Conservation (phyloP, 2,797 vertebrate species). For the Florisuga fusca region DNA sequence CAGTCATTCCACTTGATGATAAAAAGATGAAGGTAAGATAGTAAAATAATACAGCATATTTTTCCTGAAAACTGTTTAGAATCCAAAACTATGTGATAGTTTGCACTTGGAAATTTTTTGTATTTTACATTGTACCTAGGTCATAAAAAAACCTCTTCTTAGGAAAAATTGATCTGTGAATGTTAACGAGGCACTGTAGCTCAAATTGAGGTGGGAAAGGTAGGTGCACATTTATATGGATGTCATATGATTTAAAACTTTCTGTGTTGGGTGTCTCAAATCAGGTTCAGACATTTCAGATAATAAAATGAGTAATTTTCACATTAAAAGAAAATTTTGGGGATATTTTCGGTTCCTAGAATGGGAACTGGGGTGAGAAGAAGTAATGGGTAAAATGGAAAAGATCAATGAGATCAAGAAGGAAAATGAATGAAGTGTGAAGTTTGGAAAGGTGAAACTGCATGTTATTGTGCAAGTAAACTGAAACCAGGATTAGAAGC, state of each 20-base stretch:
- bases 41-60: neutral
- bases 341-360: neutral
- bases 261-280: neutral
- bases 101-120: neutral
- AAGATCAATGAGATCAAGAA: neutral
- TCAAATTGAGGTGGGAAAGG: neutral
- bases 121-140: neutral
- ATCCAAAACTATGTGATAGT: neutral
- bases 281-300: neutral
- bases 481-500: neutral
- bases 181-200: neutral
- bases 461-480: neutral
- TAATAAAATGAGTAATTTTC: neutral
- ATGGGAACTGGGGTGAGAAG: neutral
- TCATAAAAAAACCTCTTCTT: neutral
- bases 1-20: neutral
- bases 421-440: neutral
- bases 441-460: neutral
- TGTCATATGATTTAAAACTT: neutral
- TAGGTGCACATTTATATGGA: neutral
- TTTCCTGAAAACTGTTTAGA: neutral
- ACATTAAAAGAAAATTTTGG: neutral
- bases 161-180: neutral
- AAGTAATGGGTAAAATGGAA: neutral
- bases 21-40: neutral